Evolutionary conservation across 2,113 vertebrate genomes (phyloP).

Genomic region (Microtus pennsylvanicus): DNA sequence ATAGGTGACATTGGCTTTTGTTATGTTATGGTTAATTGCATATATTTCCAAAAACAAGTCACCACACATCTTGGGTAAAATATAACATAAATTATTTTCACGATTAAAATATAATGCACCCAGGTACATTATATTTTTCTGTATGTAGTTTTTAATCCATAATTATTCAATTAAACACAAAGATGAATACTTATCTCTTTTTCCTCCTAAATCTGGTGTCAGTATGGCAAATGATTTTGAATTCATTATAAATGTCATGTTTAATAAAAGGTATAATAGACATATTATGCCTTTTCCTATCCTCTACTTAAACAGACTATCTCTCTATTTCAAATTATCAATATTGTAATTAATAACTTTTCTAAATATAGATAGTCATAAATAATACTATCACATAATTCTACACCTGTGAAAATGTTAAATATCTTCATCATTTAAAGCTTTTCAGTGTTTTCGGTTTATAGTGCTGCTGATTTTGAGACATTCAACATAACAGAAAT

Average conservation of each 20-base stretch:
- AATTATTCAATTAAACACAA: not conserved
- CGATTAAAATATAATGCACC: not conserved
- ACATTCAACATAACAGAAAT: not conserved
- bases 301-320: not conserved
- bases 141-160: not conserved
- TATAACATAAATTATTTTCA: not conserved
- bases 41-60: slow-evolving; percentile 63
- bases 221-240: not conserved
- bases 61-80: slow-evolving; percentile 67
- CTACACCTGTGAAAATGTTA: not conserved
- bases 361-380: not conserved
- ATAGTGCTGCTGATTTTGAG: not conserved
- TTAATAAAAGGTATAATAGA: not conserved
- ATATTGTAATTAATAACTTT: not conserved
- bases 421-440: not conserved
- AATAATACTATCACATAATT: not conserved
- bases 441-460: not conserved
- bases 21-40: slow-evolving; percentile 74
- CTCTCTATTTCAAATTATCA: not conserved
- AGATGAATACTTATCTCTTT: not conserved
- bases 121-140: not conserved
- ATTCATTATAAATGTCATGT: not conserved
- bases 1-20: slow-evolving; percentile 76
- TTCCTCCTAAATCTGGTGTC: not conserved
- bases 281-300: not conserved